These are phyloP conservation scores for Podocnemis expansa DNA, from an alignment of 2,113 vertebrate species.

Conservation along the genomic window DNA sequence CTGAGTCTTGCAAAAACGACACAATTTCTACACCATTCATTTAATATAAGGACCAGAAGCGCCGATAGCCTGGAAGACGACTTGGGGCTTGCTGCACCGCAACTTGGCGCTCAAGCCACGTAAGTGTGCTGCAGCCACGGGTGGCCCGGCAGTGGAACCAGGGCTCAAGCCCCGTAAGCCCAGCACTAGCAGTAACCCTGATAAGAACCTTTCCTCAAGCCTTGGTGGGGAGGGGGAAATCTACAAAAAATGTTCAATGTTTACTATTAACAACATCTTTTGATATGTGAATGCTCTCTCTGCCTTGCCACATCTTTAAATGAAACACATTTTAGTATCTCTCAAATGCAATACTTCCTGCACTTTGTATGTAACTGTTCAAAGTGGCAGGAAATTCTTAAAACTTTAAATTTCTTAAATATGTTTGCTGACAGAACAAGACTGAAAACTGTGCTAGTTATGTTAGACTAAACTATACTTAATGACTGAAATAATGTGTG, in stretches of 20 bases:
- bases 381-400: background rate
- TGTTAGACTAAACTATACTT: fast-evolving
- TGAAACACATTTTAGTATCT: fast-evolving
- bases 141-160: too few species aligned
- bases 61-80: too few species aligned
- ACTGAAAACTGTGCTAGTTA: background rate
- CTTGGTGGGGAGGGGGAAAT: background rate
- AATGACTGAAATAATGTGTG: fast-evolving
- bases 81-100: too few species aligned
- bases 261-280: background rate
- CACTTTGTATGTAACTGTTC: background rate
- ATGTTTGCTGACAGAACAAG: fast-evolving
- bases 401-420: background rate
- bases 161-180: too few species aligned
- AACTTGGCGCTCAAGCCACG: too few species aligned
- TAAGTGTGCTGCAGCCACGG: too few species aligned
- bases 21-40: background rate
- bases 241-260: background rate
- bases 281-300: background rate
- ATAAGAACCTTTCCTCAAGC: background rate
- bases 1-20: background rate
- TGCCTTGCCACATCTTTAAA: background rate
- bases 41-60: too few species aligned
- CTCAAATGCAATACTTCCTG: background rate
- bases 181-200: too few species aligned